A percentile compares a stretch with the other conserved stretches of the same genome.
Evolutionary conservation across 2,113 vertebrate genomes (phyloP).

Genomic region (Eptesicus fuscus): DNA sequence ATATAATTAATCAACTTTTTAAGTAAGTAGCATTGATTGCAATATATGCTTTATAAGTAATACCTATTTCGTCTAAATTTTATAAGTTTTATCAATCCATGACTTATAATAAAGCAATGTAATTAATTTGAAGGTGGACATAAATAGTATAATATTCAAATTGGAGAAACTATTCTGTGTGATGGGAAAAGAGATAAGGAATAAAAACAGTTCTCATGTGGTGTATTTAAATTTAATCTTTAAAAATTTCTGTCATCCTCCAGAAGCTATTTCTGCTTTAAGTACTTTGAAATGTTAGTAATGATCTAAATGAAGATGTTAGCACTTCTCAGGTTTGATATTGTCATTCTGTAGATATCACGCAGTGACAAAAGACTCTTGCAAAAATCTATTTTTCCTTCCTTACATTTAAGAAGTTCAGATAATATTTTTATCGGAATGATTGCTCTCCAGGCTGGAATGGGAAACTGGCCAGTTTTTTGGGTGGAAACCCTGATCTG

Average conservation of each 20-base stretch:
- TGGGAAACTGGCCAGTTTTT: background rate
- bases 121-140: constrained; percentile 55
- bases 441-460: background rate
- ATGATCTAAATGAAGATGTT: constrained; percentile 47
- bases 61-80: constrained; percentile 54
- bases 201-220: constrained; percentile 29
- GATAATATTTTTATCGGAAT: constrained; percentile 25
- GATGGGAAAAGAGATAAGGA: constrained; percentile 8
- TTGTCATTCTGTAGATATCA: constrained; percentile 54
- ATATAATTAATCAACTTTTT: constrained; percentile 59
- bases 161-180: background rate
- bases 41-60: constrained; percentile 39
- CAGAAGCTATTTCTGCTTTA: constrained; percentile 56
- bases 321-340: constrained; percentile 10
- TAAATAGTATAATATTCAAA: background rate
- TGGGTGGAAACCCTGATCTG: background rate
- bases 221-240: constrained; percentile 60
- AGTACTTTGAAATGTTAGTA: constrained; percentile 49
- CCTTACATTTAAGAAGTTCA: background rate
- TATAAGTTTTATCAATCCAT: constrained; percentile 49
- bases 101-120: constrained; percentile 35
- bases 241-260: constrained; percentile 18
- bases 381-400: background rate
- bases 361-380: background rate
- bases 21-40: constrained; percentile 58